Evolutionary conservation across 2,797 vertebrate species (phyloP), one percentile per base, ranked within the genome.

Genomic region (Thamnophis elegans): DNA sequence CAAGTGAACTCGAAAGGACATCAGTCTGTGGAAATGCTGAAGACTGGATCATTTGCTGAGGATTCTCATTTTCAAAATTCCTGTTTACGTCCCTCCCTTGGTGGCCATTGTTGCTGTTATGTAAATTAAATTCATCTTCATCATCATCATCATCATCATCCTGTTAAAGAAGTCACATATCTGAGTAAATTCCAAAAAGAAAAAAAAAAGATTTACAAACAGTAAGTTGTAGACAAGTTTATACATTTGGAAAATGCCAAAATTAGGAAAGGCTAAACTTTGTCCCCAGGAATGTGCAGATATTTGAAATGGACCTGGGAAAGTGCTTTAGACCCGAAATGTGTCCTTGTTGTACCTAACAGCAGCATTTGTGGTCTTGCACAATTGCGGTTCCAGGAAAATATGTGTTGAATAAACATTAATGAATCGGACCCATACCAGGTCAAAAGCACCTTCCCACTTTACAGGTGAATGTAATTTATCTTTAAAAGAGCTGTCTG

Each of bases 1-100:
- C 98, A 93, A 98, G 97, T 20, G 98, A 98, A 95, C 97, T 98
- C 92, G 98, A 98, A 97, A 98, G 97, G 96, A 97, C 95, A 95
- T 97, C 96, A 58, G 97, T 94, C 94, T 97, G 97, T 93, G 97
- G 96, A 68, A 98, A 97, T 90, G 97, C 25, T 94, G 98, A 97
- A 96, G 98, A 97, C 7, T 89, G 95, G 92, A 97, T 96, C 82
- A 97, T 92, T 91, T 97, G 97, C 9, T 97, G 97, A 0, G 90
- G 93, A 95, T 95, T 95, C 85, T 97, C 96, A 88, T 92, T 96
- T 96, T 97, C 97, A 85, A 97, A 97, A 93, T 98, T 98, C 93
- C 42, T 94, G 91, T 98, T 98, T 95, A 97, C 96, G 91, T 98
- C 97, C 93, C 97, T 97, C 91, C 97, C 96, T 68, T 94, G 88